A percentile compares a stretch with the other conserved stretches of the same genome.
Evolutionary conservation across 2,797 vertebrate species (phyloP).

Genomic region (Brachyalestes nurse): DNA sequence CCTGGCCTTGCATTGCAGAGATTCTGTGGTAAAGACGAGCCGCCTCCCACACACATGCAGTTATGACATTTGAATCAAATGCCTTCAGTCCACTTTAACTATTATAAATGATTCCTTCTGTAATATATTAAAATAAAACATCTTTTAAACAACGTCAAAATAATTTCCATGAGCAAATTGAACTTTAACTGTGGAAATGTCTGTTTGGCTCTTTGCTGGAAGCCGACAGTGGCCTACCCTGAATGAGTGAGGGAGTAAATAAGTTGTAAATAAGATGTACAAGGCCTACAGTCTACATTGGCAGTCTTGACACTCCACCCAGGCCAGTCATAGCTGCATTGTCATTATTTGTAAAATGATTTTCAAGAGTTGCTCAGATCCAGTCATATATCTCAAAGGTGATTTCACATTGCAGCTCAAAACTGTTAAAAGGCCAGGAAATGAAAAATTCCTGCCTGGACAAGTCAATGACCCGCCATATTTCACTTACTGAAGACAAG

Average conservation of each 20-base stretch:
- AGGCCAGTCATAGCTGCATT: too few relatives aligned
- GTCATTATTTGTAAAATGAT: too few relatives aligned
- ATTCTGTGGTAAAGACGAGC: not conserved
- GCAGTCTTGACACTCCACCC: too few relatives aligned
- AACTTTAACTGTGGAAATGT: too few relatives aligned
- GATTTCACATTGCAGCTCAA: too few relatives aligned
- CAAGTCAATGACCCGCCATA: too few relatives aligned
- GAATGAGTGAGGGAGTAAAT: not conserved
- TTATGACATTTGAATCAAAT: not conserved
- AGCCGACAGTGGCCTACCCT: not conserved
- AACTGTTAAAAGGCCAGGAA: too few relatives aligned
- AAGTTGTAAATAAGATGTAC: not conserved
- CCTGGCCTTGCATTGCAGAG: not conserved
- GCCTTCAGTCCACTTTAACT: not conserved
- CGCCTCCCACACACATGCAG: not conserved
- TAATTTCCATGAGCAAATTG: conserved; percentile 1
- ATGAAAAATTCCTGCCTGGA: too few relatives aligned
- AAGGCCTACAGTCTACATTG: too few relatives aligned
- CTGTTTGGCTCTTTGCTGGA: not conserved
- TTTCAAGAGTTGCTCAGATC: too few relatives aligned
- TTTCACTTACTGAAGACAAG: too few relatives aligned
- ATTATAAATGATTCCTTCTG: not conserved
- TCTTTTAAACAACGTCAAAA: not conserved
- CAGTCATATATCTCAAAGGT: too few relatives aligned
- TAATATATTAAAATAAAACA: not conserved